Evolutionary conservation across 2,797 vertebrate species (phyloP).

Genomic region (Sebastes vulpes): DNA sequence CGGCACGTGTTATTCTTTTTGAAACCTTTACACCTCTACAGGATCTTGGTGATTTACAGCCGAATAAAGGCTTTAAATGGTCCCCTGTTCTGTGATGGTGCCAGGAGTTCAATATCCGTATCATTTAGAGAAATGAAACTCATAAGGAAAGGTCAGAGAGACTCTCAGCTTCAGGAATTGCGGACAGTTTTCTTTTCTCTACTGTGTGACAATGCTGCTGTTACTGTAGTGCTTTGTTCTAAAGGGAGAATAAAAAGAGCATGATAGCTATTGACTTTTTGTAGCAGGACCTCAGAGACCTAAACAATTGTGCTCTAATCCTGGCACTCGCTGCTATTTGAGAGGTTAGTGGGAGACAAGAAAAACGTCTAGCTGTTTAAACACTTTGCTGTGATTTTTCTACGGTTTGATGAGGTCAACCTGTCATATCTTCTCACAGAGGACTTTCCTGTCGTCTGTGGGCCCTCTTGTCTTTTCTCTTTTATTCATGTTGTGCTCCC

Average conservation of each 20-base stretch:
- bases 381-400: constrained; percentile 43
- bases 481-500: not conserved
- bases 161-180: constrained; percentile 60
- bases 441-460: not conserved
- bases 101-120: constrained; percentile 71
- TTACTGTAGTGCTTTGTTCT: constrained; percentile 69
- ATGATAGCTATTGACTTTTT: constrained; percentile 81
- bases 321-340: constrained; percentile 46
- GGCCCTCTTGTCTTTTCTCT: not conserved
- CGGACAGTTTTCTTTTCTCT: constrained; percentile 23
- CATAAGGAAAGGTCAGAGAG: constrained; percentile 78
- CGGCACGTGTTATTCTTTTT: constrained; percentile 31
- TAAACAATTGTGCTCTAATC: constrained; percentile 64
- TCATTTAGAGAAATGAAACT: constrained; percentile 75
- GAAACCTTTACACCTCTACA: constrained; percentile 18
- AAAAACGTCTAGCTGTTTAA: constrained; percentile 47
- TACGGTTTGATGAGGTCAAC: constrained; percentile 44
- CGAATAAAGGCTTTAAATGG: constrained; percentile 69
- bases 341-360: constrained; percentile 44
- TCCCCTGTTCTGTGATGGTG: constrained; percentile 53
- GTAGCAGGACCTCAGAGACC: constrained; percentile 66
- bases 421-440: not conserved
- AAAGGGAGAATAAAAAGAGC: constrained; percentile 66
- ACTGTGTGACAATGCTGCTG: constrained; percentile 36
- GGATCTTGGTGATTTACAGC: constrained; percentile 72